Conservation (phyloP, 2,888 invertebrate genomes). For the Odontothrips loti region DNA sequence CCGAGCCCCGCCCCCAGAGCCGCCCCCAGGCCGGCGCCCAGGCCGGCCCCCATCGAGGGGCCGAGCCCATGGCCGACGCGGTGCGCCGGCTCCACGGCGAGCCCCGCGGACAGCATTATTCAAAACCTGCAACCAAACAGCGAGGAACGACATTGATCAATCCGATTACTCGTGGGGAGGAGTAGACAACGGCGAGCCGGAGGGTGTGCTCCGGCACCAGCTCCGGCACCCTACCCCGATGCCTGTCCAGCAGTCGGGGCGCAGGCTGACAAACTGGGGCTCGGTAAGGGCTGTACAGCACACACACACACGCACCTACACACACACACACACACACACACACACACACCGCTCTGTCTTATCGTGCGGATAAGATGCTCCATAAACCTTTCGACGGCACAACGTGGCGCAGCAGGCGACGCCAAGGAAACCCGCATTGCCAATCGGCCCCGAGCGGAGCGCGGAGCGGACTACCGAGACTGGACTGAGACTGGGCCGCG, state of each 20-base stretch:
- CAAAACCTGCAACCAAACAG: background rate
- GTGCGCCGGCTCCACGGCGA: conserved; percentile 1
- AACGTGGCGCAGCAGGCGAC: too few relatives aligned
- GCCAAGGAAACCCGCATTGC: too few relatives aligned
- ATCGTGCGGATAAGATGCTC: background rate
- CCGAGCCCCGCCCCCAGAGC: background rate
- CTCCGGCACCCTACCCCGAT: too few relatives aligned
- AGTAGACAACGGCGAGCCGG: too few relatives aligned
- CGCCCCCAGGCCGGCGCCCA: background rate
- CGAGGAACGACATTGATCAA: background rate
- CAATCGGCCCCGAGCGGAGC: too few relatives aligned
- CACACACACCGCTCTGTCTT: background rate
- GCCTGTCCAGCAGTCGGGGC: too few relatives aligned
- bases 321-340: background rate
- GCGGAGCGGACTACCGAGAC: too few relatives aligned
- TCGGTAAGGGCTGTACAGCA: background rate
- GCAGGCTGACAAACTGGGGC: too few relatives aligned
- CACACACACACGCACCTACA: background rate
- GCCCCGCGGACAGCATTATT: background rate
- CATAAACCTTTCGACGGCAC: background rate
- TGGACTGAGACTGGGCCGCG: too few relatives aligned
- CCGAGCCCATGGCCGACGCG: conserved; percentile 4
- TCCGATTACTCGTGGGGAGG: too few relatives aligned
- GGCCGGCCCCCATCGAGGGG: background rate
- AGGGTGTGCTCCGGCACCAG: too few relatives aligned